Evolutionary conservation across 30 jellyfish, hydroid and myxozoan species (phyloP), one percentile per base, ranked within the genome.

Genomic region (Pelagia noctiluca): DNA sequence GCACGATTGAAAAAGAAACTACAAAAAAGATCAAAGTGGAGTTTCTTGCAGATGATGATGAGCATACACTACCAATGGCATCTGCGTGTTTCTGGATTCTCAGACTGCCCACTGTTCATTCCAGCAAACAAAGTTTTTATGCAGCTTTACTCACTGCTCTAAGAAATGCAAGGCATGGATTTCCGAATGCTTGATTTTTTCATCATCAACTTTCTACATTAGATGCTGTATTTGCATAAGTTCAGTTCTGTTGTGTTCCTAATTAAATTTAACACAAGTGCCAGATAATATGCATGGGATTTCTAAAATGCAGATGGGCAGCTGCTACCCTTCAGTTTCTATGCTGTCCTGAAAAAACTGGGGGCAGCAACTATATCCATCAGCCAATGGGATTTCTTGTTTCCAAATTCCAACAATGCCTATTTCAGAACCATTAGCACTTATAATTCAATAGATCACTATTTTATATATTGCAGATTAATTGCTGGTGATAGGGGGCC

Each of bases 161-260:
- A 13, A 24, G 22, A 33, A 30, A 74, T 37, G 86, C 29, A 2
- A 29, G 75, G 26, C 53, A 53, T 46, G 86, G 86, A 22, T 74
- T 74, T 50, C 73, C 86, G 19, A 74, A 74, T 35, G 71, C 60
- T 53, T 74, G 73, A 52, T 48, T 53, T 30, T 74, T 74, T 74
- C 12, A 48, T 30, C 1, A 50, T 25, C 50, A 63, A 63, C 48
- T 28, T 63, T 5, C 48, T 63, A 49, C 37, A 33, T 50, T 74
- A 26, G 13, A 28, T 24, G 47, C 86, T 52, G 65, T 42, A 26
- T 42, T 26, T 71, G 65, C 68, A 37, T 25, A 47, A 49, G 37
- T 22, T 74, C 35, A 74, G 75, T 53, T 74, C 75, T 74, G 86
- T 63, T 52, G 16, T 52, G 68, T 52, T 52, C 68, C 68, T 52